phyloP scores from a whole-genome alignment of 2,797 vertebrate genomes.

The Pogoniulus pusillus region DNA sequence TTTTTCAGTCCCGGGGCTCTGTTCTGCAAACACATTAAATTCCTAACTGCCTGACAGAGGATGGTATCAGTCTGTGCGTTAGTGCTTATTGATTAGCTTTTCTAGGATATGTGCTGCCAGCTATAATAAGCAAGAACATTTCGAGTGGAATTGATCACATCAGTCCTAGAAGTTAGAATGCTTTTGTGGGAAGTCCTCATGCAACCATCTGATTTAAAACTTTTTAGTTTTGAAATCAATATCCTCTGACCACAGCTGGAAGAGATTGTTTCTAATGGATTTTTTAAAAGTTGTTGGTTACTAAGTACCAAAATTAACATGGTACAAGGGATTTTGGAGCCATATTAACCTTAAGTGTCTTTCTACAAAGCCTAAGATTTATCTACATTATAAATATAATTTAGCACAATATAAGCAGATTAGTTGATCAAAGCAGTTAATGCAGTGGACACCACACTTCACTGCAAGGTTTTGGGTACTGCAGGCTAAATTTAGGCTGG shows the following conservation, averaged over 20 bases:
- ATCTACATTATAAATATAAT: neutral
- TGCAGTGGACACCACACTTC: neutral
- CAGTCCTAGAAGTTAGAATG: constrained; percentile 38
- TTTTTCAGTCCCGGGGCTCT: constrained; percentile 45
- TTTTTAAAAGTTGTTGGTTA: neutral
- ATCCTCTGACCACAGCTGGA: constrained; percentile 34
- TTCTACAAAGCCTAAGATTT: neutral
- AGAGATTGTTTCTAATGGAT: constrained; percentile 29
- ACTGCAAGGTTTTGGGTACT: neutral
- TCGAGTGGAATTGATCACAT: constrained; percentile 63
- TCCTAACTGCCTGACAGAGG: constrained; percentile 59
- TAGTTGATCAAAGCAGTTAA: neutral
- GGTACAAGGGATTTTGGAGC: neutral
- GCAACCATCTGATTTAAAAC: constrained; percentile 40
- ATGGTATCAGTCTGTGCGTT: constrained; percentile 65
- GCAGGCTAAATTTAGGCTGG: neutral
- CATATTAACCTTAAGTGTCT: neutral
- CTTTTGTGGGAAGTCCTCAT: constrained; percentile 42
- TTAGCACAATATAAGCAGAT: neutral
- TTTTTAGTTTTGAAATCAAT: constrained; percentile 39
- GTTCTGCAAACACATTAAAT: constrained; percentile 56
- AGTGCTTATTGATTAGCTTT: constrained; percentile 66
- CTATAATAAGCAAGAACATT: constrained; percentile 51
- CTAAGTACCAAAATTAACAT: neutral
- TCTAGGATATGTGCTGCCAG: constrained; percentile 51